Base-by-base conservation (phyloP, 2,888 invertebrate genomes). In the Steinernema carpocapsae region DNA sequence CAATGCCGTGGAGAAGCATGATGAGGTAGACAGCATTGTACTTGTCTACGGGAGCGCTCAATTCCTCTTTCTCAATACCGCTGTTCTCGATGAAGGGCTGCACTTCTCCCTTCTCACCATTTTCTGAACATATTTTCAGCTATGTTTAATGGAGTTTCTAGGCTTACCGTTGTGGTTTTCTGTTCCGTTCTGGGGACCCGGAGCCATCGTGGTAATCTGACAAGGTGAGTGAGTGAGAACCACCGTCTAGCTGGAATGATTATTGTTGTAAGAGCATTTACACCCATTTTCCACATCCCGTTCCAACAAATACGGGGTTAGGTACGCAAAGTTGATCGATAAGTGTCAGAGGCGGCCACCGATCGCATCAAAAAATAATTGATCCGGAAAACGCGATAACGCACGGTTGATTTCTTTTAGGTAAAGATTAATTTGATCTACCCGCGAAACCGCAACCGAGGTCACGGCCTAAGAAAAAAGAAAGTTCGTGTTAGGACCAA, bases 1-100 rank as follows among this genome's bases (percentile, higher is more conserved):
- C 97, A 80, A 99, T 91, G 10, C 97, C 99, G 89, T 97, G 96
- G 71, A 97, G 90, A 81, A 97, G 83, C 88, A 97, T 91, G 76
- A 94, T 95, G 73, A 94, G 89, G 89, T 93, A 95, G 56, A 97
- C 94, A 22, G 82, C n/a, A 70, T 70, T 74, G 52, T 72, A 48
- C 26, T 56, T 74, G 51, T 72, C 71, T 37, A 71, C 72, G 7
- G 74, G 75, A 17, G 64, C 64, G 32, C 19, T n/a, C 12, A 64
- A 37, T 4, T 37, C 64, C 4, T 32, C 64, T 17, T 64, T 29
- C 52, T 22, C 7, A 12, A 22, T 1, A 22, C 1, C 24, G 14
- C 6, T 64, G 64, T 10, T 26, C 4, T 56, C 64, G 17, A 64
- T 29, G 64, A 64, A 64, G 7, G 64, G 64, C 32, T 64, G 10